These are phyloP conservation scores for Dufourea novaeangliae DNA, from an alignment of 1,140 invertebrate species.

Conservation along the genomic window DNA sequence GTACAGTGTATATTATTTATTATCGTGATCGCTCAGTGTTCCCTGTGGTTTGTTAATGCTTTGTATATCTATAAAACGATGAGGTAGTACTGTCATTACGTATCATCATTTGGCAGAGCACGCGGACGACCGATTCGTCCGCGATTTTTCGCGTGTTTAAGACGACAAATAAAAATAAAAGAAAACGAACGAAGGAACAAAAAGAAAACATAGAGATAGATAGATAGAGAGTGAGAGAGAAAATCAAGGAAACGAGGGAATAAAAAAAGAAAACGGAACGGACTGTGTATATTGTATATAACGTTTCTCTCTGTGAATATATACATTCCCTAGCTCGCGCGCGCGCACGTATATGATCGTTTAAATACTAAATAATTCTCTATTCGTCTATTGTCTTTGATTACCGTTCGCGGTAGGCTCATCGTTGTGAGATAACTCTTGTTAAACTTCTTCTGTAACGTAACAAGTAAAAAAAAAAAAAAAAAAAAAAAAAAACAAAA, in stretches of 20 bases:
- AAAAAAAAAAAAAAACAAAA: neutral
- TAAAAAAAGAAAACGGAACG: slow-evolving; percentile 15
- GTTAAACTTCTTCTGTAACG: slow-evolving; percentile 49
- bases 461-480: slow-evolving; percentile 18
- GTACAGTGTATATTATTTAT: slow-evolving; percentile 57
- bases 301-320: slow-evolving; percentile 21
- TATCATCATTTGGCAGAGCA: slow-evolving; percentile 69
- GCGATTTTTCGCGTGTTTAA: slow-evolving; percentile 25
- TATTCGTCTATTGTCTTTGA: slow-evolving; percentile 75
- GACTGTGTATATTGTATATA: slow-evolving; percentile 5
- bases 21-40: slow-evolving; percentile 61
- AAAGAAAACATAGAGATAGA: neutral
- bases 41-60: slow-evolving; percentile 56
- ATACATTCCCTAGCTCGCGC: slow-evolving; percentile 33
- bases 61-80: slow-evolving; percentile 66
- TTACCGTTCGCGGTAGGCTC: slow-evolving; percentile 58
- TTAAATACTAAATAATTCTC: slow-evolving; percentile 76
- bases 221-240: neutral
- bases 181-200: neutral
- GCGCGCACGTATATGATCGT: slow-evolving; percentile 21
- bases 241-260: slow-evolving; percentile 14
- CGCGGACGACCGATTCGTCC: slow-evolving; percentile 29
- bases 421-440: slow-evolving; percentile 63
- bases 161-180: neutral
- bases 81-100: slow-evolving; percentile 77